These are phyloP conservation scores for Climacteris rufus DNA, from an alignment of 2,113 vertebrate genomes.

Conservation along the genomic window DNA sequence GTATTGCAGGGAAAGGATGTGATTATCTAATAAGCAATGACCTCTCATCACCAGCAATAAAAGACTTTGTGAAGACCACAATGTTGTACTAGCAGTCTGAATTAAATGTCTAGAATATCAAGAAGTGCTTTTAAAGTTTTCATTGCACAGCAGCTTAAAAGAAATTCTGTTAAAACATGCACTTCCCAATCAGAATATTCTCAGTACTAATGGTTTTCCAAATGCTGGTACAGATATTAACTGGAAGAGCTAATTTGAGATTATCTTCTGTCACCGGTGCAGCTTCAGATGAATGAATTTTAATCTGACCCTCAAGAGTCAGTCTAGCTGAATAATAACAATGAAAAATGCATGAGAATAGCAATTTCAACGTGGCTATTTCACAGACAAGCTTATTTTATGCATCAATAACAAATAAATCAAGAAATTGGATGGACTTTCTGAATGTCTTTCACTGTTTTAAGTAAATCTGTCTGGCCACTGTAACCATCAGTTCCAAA, in stretches of 20 bases:
- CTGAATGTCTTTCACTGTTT: slow-evolving; percentile 75
- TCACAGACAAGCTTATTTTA: slow-evolving; percentile 83
- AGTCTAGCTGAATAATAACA: slow-evolving; percentile 77
- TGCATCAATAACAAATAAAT: slow-evolving; percentile 82
- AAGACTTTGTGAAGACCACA: slow-evolving; percentile 17
- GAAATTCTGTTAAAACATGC: slow-evolving; percentile 24
- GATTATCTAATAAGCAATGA: slow-evolving; percentile 57
- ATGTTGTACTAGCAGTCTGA: slow-evolving; percentile 7
- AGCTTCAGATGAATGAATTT: slow-evolving; percentile 75
- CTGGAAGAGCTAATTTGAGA: slow-evolving; percentile 59
- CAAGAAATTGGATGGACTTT: slow-evolving; percentile 79
- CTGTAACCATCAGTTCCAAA: slow-evolving; percentile 68
- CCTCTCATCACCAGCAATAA: slow-evolving; percentile 51
- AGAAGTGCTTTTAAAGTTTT: slow-evolving; percentile 22
- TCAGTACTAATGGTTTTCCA: slow-evolving; percentile 12
- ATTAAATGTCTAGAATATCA: slow-evolving; percentile 30
- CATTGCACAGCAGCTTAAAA: slow-evolving; percentile 21
- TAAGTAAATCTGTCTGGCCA: slow-evolving; percentile 75
- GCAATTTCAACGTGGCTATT: slow-evolving; percentile 77
- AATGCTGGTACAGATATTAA: slow-evolving; percentile 58
- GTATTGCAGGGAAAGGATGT: slow-evolving; percentile 26
- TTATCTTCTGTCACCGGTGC: slow-evolving; percentile 57
- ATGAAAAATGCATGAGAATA: slow-evolving; percentile 82
- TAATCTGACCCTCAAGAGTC: slow-evolving; percentile 79
- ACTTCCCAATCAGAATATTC: background rate